Base-by-base conservation (phyloP, 2,113 vertebrate genomes). In the Callithrix jacchus region DNA sequence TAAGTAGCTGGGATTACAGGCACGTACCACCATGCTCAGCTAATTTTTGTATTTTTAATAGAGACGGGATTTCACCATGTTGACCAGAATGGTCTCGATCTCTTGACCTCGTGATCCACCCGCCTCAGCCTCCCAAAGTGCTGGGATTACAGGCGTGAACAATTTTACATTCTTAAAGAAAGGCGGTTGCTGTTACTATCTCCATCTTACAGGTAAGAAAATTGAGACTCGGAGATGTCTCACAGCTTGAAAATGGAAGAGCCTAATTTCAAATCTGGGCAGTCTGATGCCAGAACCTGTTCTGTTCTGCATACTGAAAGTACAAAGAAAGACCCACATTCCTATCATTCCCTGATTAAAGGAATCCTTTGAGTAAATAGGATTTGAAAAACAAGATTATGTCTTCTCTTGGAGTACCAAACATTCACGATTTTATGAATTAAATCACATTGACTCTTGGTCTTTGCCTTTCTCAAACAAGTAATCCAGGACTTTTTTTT, bases 181-280 rank as follows among this genome's bases (percentile, higher is more conserved):
- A 71, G 25, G 91, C n/a, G 68, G 70, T 27, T 68, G 45, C 56
- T 61, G 12, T 35, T 92, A 49, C 37, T 49, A n/a, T 88, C 77
- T 93, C 66, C 12, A 56, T 61, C 73, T 86, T 37, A 82, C 6
- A 93, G 85, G 81, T 56, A 77, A 97, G 91, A 93, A 95, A 89
- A 96, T 25, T 35, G 49, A 96, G 74, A 82, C 73, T 68, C 68
- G 27, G 27, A 77, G 82, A 91, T 86, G 58, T 64, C 23, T 35
- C 49, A 40, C 11, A 40, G 12, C 56, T 85, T 77, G 18, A 42
- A 64, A 16, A 37, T 14, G n/a, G 47, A 66, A 87, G 54, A 91
- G 25, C 16, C 16, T 61, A 58, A 42, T 77, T 92, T 95, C 30
- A 66, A 37, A 91, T 61, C 52, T 30, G 70, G 76, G 66, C 23